Percentiles rank a stretch among this genome's conserved stretches.
These are phyloP conservation scores for Trichomycterus rosablanca DNA, from an alignment of 2,113 vertebrate species.

Conservation along the genomic window DNA sequence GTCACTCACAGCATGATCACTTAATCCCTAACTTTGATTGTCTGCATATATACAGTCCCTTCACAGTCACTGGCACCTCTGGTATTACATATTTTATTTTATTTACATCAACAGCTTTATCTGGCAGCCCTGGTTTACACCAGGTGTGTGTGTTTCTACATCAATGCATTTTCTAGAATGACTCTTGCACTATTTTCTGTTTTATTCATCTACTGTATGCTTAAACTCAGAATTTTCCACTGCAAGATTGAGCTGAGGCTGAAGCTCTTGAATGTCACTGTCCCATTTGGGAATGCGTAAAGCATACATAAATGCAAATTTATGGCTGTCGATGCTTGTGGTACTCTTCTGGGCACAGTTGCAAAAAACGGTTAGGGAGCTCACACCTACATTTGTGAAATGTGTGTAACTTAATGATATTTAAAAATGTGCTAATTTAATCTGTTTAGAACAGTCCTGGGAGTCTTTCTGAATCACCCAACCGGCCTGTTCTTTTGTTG, in stretches of 20 bases:
- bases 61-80: too few relatives aligned
- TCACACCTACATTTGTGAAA: conserved; percentile 36
- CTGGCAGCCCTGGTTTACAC: too few relatives aligned
- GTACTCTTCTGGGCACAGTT: conserved; percentile 19
- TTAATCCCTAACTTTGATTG: too few relatives aligned
- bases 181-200: too few relatives aligned
- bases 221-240: too few relatives aligned
- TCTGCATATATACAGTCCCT: too few relatives aligned
- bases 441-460: conserved; percentile 21
- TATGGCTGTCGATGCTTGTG: conserved; percentile 25
- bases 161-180: too few relatives aligned
- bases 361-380: conserved; percentile 18
- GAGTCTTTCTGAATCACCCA: background rate
- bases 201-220: too few relatives aligned
- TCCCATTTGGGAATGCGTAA: conserved; percentile 1
- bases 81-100: too few relatives aligned
- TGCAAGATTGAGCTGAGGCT: conserved; percentile 5
- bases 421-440: conserved; percentile 33
- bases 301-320: conserved; percentile 33
- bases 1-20: conserved; percentile 11
- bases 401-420: conserved; percentile 32
- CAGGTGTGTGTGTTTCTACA: too few relatives aligned
- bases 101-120: too few relatives aligned
- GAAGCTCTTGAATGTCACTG: background rate
- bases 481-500: too few relatives aligned